Percentiles rank a stretch among this genome's conserved stretches.
phyloP scores from a whole-genome alignment of 2,797 vertebrate genomes.

The Epinephelus awoara region DNA sequence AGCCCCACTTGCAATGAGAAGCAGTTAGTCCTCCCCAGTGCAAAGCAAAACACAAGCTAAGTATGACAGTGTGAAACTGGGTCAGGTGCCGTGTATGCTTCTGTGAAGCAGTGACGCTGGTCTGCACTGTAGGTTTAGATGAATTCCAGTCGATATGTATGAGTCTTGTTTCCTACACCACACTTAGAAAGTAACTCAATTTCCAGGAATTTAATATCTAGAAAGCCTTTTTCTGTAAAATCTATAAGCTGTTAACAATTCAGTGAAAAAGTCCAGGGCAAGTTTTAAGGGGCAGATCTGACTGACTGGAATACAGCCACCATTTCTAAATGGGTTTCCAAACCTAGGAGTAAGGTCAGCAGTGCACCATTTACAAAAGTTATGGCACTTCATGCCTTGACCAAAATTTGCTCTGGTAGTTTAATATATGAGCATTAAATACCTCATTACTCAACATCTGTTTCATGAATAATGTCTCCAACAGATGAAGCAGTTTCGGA shows the following conservation, averaged over 20 bases:
- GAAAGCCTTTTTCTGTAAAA: not conserved
- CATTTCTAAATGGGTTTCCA: not conserved
- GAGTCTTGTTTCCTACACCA: conserved; percentile 14
- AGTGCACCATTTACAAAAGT: not conserved
- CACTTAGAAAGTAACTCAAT: conserved; percentile 1
- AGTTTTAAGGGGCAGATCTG: not conserved
- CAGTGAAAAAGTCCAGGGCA: not conserved
- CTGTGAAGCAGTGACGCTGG: conserved; percentile 40
- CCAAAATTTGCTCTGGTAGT: not conserved
- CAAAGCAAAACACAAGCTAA: conserved; percentile 55
- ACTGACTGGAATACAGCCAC: not conserved
- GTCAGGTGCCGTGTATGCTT: conserved; percentile 61
- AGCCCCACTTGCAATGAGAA: conserved; percentile 21
- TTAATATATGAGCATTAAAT: conserved; percentile 1
- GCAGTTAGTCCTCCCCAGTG: conserved; percentile 21
- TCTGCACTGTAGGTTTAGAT: conserved; percentile 41
- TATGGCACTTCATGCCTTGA: not conserved
- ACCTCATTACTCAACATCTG: not conserved
- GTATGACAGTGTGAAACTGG: conserved; percentile 63
- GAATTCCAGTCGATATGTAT: conserved; percentile 20
- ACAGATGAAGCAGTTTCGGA: not conserved
- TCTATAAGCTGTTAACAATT: not conserved
- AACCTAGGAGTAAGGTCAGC: not conserved
- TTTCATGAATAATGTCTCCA: not conserved
- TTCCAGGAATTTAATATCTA: not conserved